A percentile compares a stretch with the other conserved stretches of the same genome.
phyloP scores from a whole-genome alignment of 2,888 invertebrate species.

The Microctonus aethiopoides region DNA sequence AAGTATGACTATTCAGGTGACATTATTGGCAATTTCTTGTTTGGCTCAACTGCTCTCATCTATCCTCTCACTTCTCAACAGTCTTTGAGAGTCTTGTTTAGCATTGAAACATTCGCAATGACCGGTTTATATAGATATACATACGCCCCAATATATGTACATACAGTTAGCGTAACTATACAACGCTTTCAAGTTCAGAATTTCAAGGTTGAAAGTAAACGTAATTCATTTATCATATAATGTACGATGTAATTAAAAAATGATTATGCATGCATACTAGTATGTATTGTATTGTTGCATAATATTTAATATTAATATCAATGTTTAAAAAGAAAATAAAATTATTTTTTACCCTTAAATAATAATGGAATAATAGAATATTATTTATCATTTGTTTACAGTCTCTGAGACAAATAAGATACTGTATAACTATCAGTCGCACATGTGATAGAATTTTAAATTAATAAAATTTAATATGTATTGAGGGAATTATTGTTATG shows the following conservation, averaged over 20 bases:
- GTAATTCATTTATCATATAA: neutral
- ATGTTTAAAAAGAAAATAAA: neutral
- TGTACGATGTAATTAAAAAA: neutral
- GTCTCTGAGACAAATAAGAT: too few species aligned
- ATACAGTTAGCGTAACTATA: neutral
- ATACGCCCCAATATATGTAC: neutral
- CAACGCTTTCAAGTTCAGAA: neutral
- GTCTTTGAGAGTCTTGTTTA: neutral
- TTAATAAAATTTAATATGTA: neutral
- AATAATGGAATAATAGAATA: neutral
- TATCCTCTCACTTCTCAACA: neutral
- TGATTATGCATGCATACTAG: neutral
- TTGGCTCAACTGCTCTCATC: neutral
- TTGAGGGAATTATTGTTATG: neutral
- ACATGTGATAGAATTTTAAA: neutral
- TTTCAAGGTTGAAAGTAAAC: constrained; percentile 4
- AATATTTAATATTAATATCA: neutral
- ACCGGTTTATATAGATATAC: neutral
- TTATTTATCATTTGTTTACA: neutral
- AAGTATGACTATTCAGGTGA: neutral
- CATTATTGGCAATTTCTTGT: neutral
- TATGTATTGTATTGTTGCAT: neutral
- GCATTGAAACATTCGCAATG: neutral
- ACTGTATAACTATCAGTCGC: neutral
- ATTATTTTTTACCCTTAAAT: neutral